Evolutionary conservation across 2,113 vertebrate species (phyloP).

Genomic region (Corythornis cristatus): DNA sequence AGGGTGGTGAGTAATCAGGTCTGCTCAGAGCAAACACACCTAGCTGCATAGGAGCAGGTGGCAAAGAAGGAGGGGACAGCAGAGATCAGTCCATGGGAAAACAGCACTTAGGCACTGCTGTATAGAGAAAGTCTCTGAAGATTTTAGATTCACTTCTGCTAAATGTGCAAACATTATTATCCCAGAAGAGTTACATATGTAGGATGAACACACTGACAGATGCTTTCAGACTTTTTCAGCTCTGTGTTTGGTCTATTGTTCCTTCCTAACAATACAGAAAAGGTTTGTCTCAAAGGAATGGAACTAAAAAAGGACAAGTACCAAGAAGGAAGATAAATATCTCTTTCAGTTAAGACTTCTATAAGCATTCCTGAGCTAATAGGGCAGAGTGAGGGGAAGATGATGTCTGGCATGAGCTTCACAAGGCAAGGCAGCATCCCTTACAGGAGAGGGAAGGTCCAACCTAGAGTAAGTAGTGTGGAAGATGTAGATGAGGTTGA

Average conservation of each 20-base stretch:
- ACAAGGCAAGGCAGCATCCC: neutral
- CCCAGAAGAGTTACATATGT: neutral
- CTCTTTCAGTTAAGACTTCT: neutral
- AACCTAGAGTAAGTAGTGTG: neutral
- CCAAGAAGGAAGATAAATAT: neutral
- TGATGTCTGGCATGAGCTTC: neutral
- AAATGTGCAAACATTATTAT: neutral
- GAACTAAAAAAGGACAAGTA: neutral
- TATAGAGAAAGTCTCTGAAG: neutral
- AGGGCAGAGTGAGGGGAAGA: neutral
- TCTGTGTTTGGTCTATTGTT: neutral
- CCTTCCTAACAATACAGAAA: neutral
- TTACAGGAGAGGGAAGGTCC: neutral
- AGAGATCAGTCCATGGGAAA: neutral
- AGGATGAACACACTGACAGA: neutral
- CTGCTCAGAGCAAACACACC: neutral
- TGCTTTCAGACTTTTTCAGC: neutral
- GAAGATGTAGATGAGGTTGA: neutral
- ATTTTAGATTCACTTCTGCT: neutral
- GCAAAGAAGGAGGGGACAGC: neutral
- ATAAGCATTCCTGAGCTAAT: neutral
- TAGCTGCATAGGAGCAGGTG: fast-evolving
- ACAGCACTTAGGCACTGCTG: neutral
- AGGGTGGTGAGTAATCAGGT: neutral
- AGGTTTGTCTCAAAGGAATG: neutral